Evolutionary conservation across 2,113 vertebrate genomes (phyloP).

Genomic region (Pollachius pollachius): DNA sequence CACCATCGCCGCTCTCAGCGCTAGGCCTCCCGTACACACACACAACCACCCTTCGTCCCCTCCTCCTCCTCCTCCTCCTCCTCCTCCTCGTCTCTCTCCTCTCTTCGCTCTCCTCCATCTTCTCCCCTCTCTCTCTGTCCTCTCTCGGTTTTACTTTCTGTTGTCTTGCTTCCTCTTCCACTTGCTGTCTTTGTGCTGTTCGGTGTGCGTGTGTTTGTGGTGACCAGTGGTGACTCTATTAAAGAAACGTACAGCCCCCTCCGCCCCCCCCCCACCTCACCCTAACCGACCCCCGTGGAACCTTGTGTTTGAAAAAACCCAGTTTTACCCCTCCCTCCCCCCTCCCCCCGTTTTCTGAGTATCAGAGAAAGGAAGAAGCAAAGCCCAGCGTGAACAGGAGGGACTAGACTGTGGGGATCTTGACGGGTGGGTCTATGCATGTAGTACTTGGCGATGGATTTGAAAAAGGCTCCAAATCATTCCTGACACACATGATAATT

Average conservation of each 20-base stretch:
- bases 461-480: conserved; percentile 63
- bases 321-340: conserved; percentile 66
- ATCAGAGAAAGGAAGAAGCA: conserved; percentile 77
- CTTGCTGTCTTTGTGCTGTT: conserved; percentile 73
- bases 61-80: conserved; percentile 73
- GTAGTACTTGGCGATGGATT: conserved; percentile 57
- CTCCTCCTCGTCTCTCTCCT: conserved; percentile 72
- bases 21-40: conserved; percentile 76
- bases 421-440: conserved; percentile 53
- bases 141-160: conserved; percentile 58
- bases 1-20: conserved; percentile 78
- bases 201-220: conserved; percentile 75
- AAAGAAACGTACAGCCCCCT: conserved; percentile 53
- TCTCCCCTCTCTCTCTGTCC: conserved; percentile 70
- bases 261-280: neutral
- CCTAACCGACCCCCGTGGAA: conserved; percentile 36
- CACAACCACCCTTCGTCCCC: conserved; percentile 75
- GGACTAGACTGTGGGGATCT: conserved; percentile 56
- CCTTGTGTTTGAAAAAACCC: conserved; percentile 37
- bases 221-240: conserved; percentile 66
- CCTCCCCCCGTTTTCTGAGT: conserved; percentile 58
- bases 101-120: conserved; percentile 73
- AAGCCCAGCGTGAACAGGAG: conserved; percentile 71
- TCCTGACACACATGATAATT: conserved; percentile 58
- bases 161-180: conserved; percentile 71